A percentile compares a stretch with the other conserved stretches of the same genome.
Evolutionary conservation across 2,113 vertebrate species (phyloP).

Genomic region (Cnemophilus loriae): DNA sequence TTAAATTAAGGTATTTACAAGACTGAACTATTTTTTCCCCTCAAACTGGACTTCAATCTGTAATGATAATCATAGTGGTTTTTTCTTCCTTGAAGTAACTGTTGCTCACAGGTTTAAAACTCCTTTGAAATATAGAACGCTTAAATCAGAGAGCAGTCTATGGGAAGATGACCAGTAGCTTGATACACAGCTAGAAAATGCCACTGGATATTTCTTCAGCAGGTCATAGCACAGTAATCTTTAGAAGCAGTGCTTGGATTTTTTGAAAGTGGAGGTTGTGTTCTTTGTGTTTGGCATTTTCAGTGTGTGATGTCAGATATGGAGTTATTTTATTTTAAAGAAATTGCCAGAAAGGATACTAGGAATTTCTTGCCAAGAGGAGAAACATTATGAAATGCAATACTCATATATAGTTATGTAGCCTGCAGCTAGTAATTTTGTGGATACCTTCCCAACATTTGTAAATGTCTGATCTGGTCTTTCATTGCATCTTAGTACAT

Average conservation of each 20-base stretch:
- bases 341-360: neutral
- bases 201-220: neutral
- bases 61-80: neutral
- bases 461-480: neutral
- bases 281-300: neutral
- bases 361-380: neutral
- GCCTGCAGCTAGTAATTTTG: neutral
- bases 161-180: neutral
- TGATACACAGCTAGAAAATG: neutral
- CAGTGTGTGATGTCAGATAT: neutral
- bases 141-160: neutral
- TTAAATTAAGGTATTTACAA: neutral
- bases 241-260: neutral
- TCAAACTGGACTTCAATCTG: neutral
- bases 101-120: neutral
- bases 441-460: neutral
- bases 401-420: neutral
- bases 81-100: neutral
- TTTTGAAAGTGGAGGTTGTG: neutral
- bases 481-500: neutral
- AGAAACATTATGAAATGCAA: neutral
- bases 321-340: neutral
- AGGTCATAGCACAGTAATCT: neutral
- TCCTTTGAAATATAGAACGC: neutral
- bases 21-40: neutral